Evolutionary conservation across 2,888 invertebrate species (phyloP), one percentile per base, ranked within the genome.

Genomic region (Epistrophella euchroma): DNA sequence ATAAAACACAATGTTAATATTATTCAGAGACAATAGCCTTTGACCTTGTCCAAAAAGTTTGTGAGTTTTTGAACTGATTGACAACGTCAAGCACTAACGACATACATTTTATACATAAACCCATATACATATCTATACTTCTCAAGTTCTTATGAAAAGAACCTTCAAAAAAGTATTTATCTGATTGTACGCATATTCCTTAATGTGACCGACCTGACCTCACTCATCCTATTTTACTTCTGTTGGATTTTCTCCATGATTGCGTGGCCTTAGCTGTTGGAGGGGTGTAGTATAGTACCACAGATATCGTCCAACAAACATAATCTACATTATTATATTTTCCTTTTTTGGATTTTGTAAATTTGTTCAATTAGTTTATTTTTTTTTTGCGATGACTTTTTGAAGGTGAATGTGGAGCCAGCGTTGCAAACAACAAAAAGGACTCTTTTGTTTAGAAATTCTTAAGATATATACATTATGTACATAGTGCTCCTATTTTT

Each of bases 21-120:
- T 68, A 64, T 64, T 66, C 62, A 77, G 32, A 77, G 60, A 77
- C 73, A 78, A 79, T 70, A 70, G 74, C 74, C 74, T 78, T 56
- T 78, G 74, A 84, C 83, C 83, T 79, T 84, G 70, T 78, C 83
- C 47, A 35, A 83, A 78, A 72, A 71, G 60, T 76, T 81, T 40
- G 47, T 32, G 58, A 64, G 43, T 71, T 35, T 64, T 58, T 50
- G 15, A 47, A 28, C 55, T 78, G 83, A 78, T 72, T 85, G 80
- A 76, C 79, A 79, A 58, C 22, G 17, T 35, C 37, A 64, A 22
- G 62, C 56, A 66, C 75, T 66, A 64, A 71, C 19, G 17, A 55
- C n/a, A n/a, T n/a, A 25, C 40, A 45, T 17, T 32, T 1, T 7
- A 2, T 13, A 3, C 6, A 50, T 37, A 25, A 13, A 66, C 13